Conservation (phyloP, 1,140 invertebrate species). For the Sitobion miscanthi region DNA sequence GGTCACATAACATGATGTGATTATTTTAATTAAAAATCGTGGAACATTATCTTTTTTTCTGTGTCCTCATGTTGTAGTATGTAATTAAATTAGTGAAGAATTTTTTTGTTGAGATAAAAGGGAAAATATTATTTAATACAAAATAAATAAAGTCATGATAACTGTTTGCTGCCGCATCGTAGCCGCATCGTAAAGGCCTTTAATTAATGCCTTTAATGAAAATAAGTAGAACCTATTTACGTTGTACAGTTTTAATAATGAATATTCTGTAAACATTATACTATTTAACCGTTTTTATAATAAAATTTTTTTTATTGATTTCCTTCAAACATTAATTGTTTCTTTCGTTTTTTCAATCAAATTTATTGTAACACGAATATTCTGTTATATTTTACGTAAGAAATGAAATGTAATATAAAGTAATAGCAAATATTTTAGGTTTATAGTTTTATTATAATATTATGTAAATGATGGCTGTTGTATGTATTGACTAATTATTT, state of each 20-base stretch:
- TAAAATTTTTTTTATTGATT: not conserved
- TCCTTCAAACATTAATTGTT: not conserved
- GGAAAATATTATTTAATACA: not conserved
- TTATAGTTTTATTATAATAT: not conserved
- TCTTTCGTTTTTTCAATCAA: not conserved
- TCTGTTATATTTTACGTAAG: not conserved
- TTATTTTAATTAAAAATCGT: slow-evolving; percentile 39
- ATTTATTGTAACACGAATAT: not conserved
- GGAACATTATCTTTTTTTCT: slow-evolving; percentile 19
- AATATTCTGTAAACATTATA: not conserved
- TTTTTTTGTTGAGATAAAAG: not conserved
- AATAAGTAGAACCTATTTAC: not conserved
- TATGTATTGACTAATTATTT: not conserved
- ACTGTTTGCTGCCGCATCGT: not conserved
- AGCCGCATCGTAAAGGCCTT: not conserved
- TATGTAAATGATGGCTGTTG: not conserved
- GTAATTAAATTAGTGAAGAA: not conserved
- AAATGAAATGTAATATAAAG: not conserved
- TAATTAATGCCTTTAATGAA: not conserved
- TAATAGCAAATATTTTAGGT: not conserved
- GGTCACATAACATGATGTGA: not conserved
- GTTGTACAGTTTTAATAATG: not conserved
- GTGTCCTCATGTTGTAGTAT: not conserved
- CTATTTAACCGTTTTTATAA: not conserved
- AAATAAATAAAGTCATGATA: not conserved